Evolutionary conservation across 2,797 vertebrate species (phyloP), one percentile per base, ranked within the genome.

Genomic region (Prionace glauca): DNA sequence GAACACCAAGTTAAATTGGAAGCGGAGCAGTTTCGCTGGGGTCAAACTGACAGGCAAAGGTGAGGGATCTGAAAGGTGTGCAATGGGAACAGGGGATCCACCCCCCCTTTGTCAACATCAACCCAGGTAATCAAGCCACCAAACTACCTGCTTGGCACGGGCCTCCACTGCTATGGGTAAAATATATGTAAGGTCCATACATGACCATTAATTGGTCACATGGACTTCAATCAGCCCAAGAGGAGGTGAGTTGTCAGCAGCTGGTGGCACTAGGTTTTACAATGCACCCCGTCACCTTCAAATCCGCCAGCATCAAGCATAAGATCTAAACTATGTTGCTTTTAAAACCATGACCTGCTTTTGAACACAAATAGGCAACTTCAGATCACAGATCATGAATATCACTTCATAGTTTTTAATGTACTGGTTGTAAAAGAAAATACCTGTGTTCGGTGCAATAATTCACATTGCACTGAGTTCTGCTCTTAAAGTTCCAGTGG

Each of bases 401-500:
- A 26, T 2, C 90, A 92, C n/a, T 67, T 69, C 11, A 92, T n/a
- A 20, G n/a, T 32, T 36, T 92, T 41, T 67, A 92, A 26, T 88
- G 24, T 56, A 88, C 36, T 0, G 41, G 22, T 67, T 45, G 26
- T 71, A 18, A 50, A 60, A 41, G 11, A 94, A 74, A 97, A 32
- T 96, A 98, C 98, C 96, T 96, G 96, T 97, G 97, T 50, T 97
- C 95, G 0, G 96, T 96, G 95, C 97, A 96, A 2, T 97, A 86
- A 95, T 96, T 96, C 67, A 96, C 96, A 60, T 96, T 96, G 96
- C 97, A 98, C 12, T 95, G 91, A 93, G 95, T 90, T 62, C 96
- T 72, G 41, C 97, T 96, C 95, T 97, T 97, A 96, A 97, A 97
- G 95, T 97, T 77, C 97, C 98, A 98, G 95, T 96, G 79, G 41